Percentiles rank a stretch among this genome's conserved stretches.
These are phyloP conservation scores for Bujurquina vittata DNA, from an alignment of 2,113 vertebrate species.

Conservation along the genomic window DNA sequence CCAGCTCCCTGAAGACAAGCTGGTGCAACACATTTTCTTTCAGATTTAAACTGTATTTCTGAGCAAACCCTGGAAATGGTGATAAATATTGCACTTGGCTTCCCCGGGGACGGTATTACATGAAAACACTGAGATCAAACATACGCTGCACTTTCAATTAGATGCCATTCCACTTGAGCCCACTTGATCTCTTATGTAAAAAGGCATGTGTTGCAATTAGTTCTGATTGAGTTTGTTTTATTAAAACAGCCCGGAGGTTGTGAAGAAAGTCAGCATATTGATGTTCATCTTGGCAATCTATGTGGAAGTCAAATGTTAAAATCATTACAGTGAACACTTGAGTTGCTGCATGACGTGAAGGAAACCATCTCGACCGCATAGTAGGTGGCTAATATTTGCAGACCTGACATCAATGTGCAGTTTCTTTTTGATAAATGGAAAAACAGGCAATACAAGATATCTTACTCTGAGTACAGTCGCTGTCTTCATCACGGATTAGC, in stretches of 20 bases:
- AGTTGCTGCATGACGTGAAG: constrained; percentile 8
- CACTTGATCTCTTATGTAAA: constrained; percentile 60
- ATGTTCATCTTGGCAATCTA: constrained; percentile 1
- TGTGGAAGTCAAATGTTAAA: constrained; percentile 43
- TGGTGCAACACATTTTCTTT: neutral
- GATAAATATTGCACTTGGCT: neutral
- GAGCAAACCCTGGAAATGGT: constrained; percentile 13
- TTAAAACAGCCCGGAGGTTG: constrained; percentile 55
- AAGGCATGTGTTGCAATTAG: constrained; percentile 57
- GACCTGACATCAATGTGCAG: neutral
- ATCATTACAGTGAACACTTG: constrained; percentile 22
- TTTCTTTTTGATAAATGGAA: neutral
- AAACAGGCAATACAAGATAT: neutral
- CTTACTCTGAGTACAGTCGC: constrained; percentile 4
- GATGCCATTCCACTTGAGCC: constrained; percentile 47
- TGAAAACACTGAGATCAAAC: constrained; percentile 63
- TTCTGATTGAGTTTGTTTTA: constrained; percentile 58
- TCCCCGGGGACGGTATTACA: constrained; percentile 38
- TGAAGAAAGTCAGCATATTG: constrained; percentile 12
- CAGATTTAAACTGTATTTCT: constrained; percentile 28
- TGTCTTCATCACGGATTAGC: constrained; percentile 36
- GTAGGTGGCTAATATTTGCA: neutral
- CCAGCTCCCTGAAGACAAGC: neutral
- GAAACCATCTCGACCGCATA: neutral
- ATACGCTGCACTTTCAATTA: constrained; percentile 54